Conservation (phyloP, 2,113 vertebrate genomes). For the Phyllostomus hastatus region DNA sequence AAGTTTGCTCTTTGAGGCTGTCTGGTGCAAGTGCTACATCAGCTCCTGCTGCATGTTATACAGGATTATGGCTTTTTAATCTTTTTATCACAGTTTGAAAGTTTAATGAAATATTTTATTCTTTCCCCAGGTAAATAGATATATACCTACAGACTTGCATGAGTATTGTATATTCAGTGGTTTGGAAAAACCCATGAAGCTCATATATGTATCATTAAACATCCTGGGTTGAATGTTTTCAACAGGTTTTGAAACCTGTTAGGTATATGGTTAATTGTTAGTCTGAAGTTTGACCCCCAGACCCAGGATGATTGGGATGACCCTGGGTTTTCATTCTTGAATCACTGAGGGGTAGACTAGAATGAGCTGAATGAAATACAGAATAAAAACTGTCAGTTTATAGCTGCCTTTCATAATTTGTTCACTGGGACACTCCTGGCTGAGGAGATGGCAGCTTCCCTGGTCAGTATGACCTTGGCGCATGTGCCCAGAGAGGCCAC, state of each 20-base stretch:
- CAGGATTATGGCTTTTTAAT: not conserved
- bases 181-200: not conserved
- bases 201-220: not conserved
- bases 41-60: not conserved
- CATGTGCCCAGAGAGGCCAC: not conserved
- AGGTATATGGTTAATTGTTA: not conserved
- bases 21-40: not conserved
- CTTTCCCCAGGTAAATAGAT: not conserved
- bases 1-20: not conserved
- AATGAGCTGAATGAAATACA: not conserved
- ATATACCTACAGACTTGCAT: rapidly evolving
- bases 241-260: not conserved
- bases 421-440: not conserved
- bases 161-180: not conserved
- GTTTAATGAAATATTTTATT: not conserved
- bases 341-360: not conserved
- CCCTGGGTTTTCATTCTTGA: not conserved
- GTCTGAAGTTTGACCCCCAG: not conserved
- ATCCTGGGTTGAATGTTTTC: not conserved
- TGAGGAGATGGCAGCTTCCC: not conserved
- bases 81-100: not conserved
- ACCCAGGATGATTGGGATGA: not conserved
- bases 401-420: not conserved
- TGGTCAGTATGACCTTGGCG: not conserved
- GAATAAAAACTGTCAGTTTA: not conserved